These are phyloP conservation scores for Rhysida immarginata DNA, from an alignment of 1,140 invertebrate species.

Conservation along the genomic window DNA sequence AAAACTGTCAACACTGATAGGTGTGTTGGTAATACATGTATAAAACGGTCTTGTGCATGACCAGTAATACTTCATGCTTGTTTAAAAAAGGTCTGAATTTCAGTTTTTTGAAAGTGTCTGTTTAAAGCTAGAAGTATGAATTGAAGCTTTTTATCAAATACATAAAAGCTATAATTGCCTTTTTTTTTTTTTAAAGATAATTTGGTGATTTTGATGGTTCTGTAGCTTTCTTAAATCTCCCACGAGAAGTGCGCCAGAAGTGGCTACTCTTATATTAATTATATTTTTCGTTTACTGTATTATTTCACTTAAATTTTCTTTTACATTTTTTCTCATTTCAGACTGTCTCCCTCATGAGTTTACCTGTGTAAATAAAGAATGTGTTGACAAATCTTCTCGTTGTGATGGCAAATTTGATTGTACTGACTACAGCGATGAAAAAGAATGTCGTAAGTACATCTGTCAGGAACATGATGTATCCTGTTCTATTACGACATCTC, in stretches of 20 bases:
- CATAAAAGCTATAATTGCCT: neutral
- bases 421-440: slow-evolving; percentile 78
- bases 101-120: neutral
- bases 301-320: neutral
- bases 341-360: slow-evolving; percentile 30
- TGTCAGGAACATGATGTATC: neutral
- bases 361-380: slow-evolving; percentile 45
- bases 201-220: neutral
- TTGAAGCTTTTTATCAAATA: neutral
- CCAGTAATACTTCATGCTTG: too few species aligned
- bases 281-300: neutral
- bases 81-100: too few species aligned
- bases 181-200: neutral
- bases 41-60: too few species aligned
- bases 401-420: slow-evolving; percentile 81
- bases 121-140: neutral
- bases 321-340: neutral
- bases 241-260: too few species aligned
- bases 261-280: too few species aligned
- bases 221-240: neutral
- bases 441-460: slow-evolving; percentile 45
- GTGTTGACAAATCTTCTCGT: slow-evolving; percentile 46
- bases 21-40: too few species aligned
- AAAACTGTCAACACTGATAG: too few species aligned
- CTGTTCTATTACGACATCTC: neutral